phyloP scores from a whole-genome alignment of 2,113 vertebrate genomes.

The Sinocyclocheilus maitianheensis region DNA sequence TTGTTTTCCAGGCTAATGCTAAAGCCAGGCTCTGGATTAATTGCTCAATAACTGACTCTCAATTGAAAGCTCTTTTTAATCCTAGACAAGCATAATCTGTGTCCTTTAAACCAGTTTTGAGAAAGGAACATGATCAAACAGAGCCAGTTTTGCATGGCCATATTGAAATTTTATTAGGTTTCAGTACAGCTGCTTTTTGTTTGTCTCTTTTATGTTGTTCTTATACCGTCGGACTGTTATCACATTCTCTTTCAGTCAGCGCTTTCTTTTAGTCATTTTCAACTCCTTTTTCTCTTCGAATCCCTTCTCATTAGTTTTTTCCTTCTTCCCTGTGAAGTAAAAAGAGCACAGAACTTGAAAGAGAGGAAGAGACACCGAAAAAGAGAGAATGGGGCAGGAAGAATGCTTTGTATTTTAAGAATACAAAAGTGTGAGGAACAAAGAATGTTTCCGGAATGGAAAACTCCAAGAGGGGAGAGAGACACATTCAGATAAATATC shows the following conservation, averaged over 20 bases:
- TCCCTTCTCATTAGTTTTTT: conserved; percentile 21
- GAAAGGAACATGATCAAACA: background rate
- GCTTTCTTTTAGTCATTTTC: background rate
- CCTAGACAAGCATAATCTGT: background rate
- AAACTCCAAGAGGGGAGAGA: background rate
- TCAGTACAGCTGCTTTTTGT: background rate
- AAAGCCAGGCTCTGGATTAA: background rate
- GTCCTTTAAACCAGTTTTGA: background rate
- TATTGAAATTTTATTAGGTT: conserved; percentile 11
- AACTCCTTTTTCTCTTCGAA: background rate
- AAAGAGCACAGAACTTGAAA: conserved; percentile 22
- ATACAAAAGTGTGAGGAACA: conserved; percentile 32
- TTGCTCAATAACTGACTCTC: conserved; percentile 7
- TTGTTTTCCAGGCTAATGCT: background rate
- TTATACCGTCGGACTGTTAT: background rate
- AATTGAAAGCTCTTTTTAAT: conserved; percentile 4
- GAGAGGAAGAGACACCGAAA: conserved; percentile 6
- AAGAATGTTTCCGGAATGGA: conserved; percentile 17
- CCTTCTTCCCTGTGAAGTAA: conserved; percentile 21
- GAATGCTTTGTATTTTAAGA: conserved; percentile 7
- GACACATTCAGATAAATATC: background rate
- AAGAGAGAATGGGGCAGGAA: background rate
- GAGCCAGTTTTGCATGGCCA: background rate
- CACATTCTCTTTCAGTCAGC: conserved; percentile 7
- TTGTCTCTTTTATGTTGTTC: background rate